A percentile compares a stretch with the other conserved stretches of the same genome.
These are phyloP conservation scores for Drosophila infuscata DNA, from an alignment of 2,888 invertebrate genomes.

Conservation along the genomic window DNA sequence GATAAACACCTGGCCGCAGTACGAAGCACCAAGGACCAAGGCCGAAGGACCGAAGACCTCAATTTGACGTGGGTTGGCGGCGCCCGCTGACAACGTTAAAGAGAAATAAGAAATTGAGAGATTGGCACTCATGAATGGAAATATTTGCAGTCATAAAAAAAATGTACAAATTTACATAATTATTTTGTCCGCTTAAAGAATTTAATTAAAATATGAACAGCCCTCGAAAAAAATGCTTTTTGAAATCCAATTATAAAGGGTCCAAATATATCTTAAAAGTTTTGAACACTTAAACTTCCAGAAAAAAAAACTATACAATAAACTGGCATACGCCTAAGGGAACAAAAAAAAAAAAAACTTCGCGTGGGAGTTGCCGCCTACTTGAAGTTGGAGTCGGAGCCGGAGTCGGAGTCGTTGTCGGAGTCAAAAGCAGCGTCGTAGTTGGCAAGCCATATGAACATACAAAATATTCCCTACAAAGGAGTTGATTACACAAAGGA, in stretches of 20 bases:
- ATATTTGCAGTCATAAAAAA: conserved; percentile 31
- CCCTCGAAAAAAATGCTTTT: conserved; percentile 39
- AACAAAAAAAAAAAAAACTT: conserved; percentile 30
- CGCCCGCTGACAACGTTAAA: conserved; percentile 33
- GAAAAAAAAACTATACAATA: conserved; percentile 32
- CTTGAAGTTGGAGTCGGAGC: conserved; percentile 8
- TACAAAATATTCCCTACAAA: conserved; percentile 80
- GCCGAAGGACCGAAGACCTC: not conserved
- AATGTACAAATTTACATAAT: conserved; percentile 70
- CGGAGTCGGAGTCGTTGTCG: conserved; percentile 21
- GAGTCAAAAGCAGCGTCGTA: conserved; percentile 40
- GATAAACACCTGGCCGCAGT: conserved; percentile 54
- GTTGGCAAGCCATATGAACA: conserved; percentile 76
- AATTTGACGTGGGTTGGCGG: conserved; percentile 48
- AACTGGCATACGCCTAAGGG: conserved; percentile 49
- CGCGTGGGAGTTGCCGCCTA: conserved; percentile 27
- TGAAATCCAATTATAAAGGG: not conserved
- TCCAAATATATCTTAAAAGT: conserved; percentile 28
- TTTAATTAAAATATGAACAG: conserved; percentile 58
- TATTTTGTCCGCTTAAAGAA: conserved; percentile 53
- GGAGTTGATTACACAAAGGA: conserved; percentile 85
- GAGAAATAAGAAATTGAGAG: conserved; percentile 43
- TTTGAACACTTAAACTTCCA: conserved; percentile 37
- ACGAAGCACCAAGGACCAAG: conserved; percentile 1
- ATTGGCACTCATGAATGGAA: conserved; percentile 54